Conservation (phyloP, 2,888 invertebrate species). For the Torymus texanus region DNA sequence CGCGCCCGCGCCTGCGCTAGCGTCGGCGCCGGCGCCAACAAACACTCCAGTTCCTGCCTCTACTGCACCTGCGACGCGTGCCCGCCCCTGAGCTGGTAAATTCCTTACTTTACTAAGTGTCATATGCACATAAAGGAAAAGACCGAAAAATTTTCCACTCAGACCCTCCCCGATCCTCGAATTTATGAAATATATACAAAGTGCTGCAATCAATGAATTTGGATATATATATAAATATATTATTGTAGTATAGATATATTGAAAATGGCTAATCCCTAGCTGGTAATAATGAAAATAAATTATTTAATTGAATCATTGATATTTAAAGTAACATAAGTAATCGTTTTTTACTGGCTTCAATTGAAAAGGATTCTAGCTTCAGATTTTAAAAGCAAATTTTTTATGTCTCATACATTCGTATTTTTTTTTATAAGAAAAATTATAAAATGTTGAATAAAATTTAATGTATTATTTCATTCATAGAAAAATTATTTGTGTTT, state of each 20-base stretch:
- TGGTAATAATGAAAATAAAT: constrained; percentile 40
- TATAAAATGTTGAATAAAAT: constrained; percentile 5
- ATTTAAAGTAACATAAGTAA: constrained; percentile 24
- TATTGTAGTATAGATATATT: constrained; percentile 50
- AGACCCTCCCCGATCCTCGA: constrained; percentile 7
- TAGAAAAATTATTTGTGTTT: constrained; percentile 16
- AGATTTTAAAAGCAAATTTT: constrained; percentile 26
- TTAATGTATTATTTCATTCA: constrained; percentile 8
- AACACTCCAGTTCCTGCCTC: constrained; percentile 73
- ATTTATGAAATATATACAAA: constrained; percentile 46
- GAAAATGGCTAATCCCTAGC: constrained; percentile 45
- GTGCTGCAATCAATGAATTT: constrained; percentile 52
- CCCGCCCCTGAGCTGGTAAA: constrained; percentile 74
- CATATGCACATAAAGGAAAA: constrained; percentile 46
- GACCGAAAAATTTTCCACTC: constrained; percentile 30
- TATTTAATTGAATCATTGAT: constrained; percentile 40
- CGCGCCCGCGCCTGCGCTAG: too few species aligned
- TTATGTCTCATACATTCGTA: constrained; percentile 19
- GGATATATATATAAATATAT: constrained; percentile 35
- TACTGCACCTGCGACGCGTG: constrained; percentile 71
- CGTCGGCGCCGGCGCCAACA: constrained; percentile 55
- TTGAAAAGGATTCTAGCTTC: constrained; percentile 11
- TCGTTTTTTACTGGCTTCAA: constrained; percentile 17
- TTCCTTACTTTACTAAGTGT: constrained; percentile 51
- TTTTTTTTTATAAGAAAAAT: constrained; percentile 21